phyloP scores from a whole-genome alignment of 2,797 vertebrate species.

The Triplophysa bombifrons region DNA sequence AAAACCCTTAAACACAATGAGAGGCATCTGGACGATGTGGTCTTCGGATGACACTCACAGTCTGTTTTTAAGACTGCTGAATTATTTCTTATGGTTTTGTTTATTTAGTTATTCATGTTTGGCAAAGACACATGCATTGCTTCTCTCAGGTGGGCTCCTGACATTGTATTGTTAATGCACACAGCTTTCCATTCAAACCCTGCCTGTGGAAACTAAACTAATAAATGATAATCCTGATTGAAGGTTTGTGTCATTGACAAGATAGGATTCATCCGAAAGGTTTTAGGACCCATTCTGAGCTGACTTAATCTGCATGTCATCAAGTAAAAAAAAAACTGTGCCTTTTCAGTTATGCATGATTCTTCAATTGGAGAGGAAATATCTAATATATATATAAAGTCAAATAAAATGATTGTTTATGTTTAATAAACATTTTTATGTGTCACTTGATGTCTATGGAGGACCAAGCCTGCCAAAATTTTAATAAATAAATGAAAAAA shows the following conservation, averaged over 20 bases:
- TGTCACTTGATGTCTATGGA: too few species aligned
- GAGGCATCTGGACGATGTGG: slow-evolving; percentile 75
- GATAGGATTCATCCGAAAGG: neutral
- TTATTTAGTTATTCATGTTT: slow-evolving; percentile 53
- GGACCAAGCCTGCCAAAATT: too few species aligned
- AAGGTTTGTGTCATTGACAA: slow-evolving; percentile 28
- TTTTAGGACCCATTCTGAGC: slow-evolving; percentile 5
- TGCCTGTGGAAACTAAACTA: slow-evolving; percentile 41
- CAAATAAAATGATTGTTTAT: too few species aligned
- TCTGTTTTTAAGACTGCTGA: neutral
- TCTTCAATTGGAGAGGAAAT: slow-evolving; percentile 15
- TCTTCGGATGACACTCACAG: neutral
- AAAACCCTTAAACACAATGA: slow-evolving; percentile 79
- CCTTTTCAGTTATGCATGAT: neutral
- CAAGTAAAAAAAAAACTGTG: neutral
- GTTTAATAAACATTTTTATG: too few species aligned
- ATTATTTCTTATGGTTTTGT: slow-evolving; percentile 11
- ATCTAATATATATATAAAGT: too few species aligned
- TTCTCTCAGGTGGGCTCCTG: slow-evolving; percentile 55
- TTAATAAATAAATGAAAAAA: too few species aligned
- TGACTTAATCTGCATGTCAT: slow-evolving; percentile 36
- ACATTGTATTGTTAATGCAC: slow-evolving; percentile 36
- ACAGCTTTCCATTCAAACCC: slow-evolving; percentile 51
- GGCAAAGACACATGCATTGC: slow-evolving; percentile 72
- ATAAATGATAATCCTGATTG: neutral